Base-by-base conservation (phyloP, 2,113 vertebrate species). In the Bufo bufo region DNA sequence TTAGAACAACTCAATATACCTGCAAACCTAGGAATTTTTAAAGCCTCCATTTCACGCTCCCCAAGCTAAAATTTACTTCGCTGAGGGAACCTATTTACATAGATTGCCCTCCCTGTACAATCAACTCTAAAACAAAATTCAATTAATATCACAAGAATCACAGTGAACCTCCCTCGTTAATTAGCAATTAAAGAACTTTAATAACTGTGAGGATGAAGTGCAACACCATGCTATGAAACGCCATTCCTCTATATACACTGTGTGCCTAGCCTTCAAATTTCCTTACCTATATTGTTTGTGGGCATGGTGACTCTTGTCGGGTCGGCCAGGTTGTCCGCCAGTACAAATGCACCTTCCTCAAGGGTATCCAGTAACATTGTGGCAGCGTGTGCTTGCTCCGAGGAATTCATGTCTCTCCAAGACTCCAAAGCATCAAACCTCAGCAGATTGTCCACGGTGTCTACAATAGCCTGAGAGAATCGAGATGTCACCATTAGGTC, bases 371-470 rank as follows among this genome's bases (percentile, higher is more conserved):
- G 96, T 92, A 99, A 93, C 98, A 99, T 99, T 4, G 98, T 99
- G 90, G 98, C 98, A 3, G 98, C 97, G 4, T 99, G 98, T 0
- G 97, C 97, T 94, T 99, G 98, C 91, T 99, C 98, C 0, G 98
- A 98, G 90, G 95, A 96, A 95, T 99, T 99, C 98, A 99, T 99
- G 93, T 99, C 97, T 61, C 94, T 96, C 98, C 98, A 99, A 59
- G 98, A 99, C 91, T 98, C 97, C 92, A 99, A 92, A 89, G 97
- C 98, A 94, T 99, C 98, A 1, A 96, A 95, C 91, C 97, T 96
- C 92, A 99, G 95, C 72, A 99, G 97, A 93, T 99, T 99, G 94
- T 99, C 97, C 85, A 99, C 98, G 0, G 98, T 99, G 94, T 99
- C 98, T 91, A 99, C 98, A 89, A 99, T 99, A 89, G 98, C 98